A percentile compares a stretch with the other conserved stretches of the same genome.
These are phyloP conservation scores for Omphaloscelis lunosa DNA, from an alignment of 2,888 invertebrate genomes.

Conservation along the genomic window DNA sequence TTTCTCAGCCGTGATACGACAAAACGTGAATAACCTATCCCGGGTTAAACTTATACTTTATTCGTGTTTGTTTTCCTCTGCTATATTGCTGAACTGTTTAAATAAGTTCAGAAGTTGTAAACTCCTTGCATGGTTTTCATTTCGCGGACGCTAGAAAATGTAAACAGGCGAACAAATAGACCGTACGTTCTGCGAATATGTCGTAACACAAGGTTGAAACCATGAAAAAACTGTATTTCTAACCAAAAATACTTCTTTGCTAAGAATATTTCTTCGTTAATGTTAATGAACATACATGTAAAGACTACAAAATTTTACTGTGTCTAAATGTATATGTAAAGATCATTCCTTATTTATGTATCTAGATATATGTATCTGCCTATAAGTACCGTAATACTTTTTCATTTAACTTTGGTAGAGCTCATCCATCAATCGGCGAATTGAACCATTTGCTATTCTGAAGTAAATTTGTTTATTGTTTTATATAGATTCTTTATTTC, in stretches of 20 bases:
- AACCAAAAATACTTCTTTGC: too few relatives aligned
- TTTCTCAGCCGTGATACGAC: slow-evolving; percentile 64
- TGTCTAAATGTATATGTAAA: background rate
- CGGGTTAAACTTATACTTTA: slow-evolving; percentile 57
- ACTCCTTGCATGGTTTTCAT: slow-evolving; percentile 52
- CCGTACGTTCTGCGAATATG: slow-evolving; percentile 28
- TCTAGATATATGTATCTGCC: background rate
- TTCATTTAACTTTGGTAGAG: slow-evolving; percentile 42
- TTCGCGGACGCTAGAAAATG: slow-evolving; percentile 40
- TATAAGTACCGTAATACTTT: slow-evolving; percentile 21
- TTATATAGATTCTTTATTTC: background rate
- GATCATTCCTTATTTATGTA: slow-evolving; percentile 5
- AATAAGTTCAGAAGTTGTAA: slow-evolving; percentile 39
- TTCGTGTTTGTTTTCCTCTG: slow-evolving; percentile 47
- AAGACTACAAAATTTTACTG: background rate
- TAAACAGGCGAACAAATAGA: slow-evolving; percentile 32
- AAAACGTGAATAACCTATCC: slow-evolving; percentile 56
- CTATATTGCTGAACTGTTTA: slow-evolving; percentile 44
- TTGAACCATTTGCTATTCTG: slow-evolving; percentile 45
- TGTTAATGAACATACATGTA: background rate
- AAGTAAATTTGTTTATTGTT: slow-evolving; percentile 11
- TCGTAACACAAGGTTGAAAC: slow-evolving; percentile 20
- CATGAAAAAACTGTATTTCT: background rate
- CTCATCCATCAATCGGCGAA: slow-evolving; percentile 49
- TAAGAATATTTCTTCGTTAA: background rate